These are phyloP conservation scores for Beaufortia kweichowensis DNA, from an alignment of 2,113 vertebrate species.

Conservation along the genomic window DNA sequence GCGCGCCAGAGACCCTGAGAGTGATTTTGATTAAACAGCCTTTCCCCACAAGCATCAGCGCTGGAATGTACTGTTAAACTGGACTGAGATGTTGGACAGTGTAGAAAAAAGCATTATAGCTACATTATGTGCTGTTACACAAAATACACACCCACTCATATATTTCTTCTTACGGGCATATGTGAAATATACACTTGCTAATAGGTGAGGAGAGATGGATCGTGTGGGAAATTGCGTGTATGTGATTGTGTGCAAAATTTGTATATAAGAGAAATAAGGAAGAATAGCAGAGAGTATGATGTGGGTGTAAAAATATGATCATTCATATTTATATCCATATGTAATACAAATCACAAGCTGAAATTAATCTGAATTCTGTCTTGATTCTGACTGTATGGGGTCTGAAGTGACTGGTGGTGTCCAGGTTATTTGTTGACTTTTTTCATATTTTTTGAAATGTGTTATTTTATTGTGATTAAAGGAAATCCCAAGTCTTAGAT, in stretches of 20 bases:
- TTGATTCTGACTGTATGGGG: too few species aligned
- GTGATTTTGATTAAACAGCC: slow-evolving; percentile 39
- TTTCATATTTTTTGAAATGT: not conserved
- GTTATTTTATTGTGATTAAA: not conserved
- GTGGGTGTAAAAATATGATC: not conserved
- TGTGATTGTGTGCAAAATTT: not conserved
- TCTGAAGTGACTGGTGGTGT: too few species aligned
- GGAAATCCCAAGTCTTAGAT: not conserved
- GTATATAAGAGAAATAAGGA: not conserved
- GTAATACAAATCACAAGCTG: too few species aligned
- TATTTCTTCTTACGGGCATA: not conserved
- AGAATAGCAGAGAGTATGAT: not conserved
- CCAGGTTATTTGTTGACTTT: not conserved
- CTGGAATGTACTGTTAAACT: slow-evolving; percentile 32
- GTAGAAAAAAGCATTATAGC: not conserved
- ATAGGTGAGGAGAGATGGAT: too few species aligned
- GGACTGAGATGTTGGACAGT: not conserved
- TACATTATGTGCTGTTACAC: not conserved
- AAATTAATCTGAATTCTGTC: too few species aligned
- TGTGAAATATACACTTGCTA: not conserved
- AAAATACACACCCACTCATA: not conserved
- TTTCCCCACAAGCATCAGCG: slow-evolving; percentile 28
- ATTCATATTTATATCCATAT: not conserved
- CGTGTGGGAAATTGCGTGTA: not conserved
- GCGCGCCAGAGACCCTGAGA: slow-evolving; percentile 40